A percentile compares a stretch with the other conserved stretches of the same genome.
Conservation (phyloP, 2,797 vertebrate species). For the Xenentodon cancila region DNA sequence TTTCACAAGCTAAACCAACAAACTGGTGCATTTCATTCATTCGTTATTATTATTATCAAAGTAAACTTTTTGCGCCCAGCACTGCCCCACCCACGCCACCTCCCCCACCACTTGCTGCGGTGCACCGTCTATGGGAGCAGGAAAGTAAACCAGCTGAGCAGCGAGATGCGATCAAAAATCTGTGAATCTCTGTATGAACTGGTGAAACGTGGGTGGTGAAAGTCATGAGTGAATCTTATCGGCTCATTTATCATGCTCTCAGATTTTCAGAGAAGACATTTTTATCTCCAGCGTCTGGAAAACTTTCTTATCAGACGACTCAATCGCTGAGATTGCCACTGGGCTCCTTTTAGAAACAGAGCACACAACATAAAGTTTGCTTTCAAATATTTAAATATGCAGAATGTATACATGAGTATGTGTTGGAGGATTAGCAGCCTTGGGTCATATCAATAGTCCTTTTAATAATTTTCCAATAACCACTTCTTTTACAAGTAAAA, state of each 20-base stretch:
- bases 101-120: constrained; percentile 50
- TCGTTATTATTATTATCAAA: constrained; percentile 65
- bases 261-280: constrained; percentile 1
- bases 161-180: constrained; percentile 46
- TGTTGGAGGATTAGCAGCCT: too few relatives aligned
- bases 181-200: constrained; percentile 35
- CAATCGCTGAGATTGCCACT: constrained; percentile 3
- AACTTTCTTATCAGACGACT: constrained; percentile 4
- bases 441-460: too few relatives aligned
- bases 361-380: not conserved
- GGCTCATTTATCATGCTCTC: constrained; percentile 18
- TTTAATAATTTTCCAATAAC: too few relatives aligned
- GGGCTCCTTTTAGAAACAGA: not conserved
- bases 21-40: constrained; percentile 49
- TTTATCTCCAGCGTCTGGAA: constrained; percentile 1
- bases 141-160: constrained; percentile 52
- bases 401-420: too few relatives aligned
- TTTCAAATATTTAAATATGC: too few relatives aligned
- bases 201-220: constrained; percentile 30
- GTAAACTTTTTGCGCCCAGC: constrained; percentile 51
- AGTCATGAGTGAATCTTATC: constrained; percentile 30
- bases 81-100: constrained; percentile 57
- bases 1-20: not conserved
- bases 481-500: too few relatives aligned
- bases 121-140: constrained; percentile 36